phyloP scores from a whole-genome alignment of 2,888 invertebrate species.

The Halictus quadricinctus region DNA sequence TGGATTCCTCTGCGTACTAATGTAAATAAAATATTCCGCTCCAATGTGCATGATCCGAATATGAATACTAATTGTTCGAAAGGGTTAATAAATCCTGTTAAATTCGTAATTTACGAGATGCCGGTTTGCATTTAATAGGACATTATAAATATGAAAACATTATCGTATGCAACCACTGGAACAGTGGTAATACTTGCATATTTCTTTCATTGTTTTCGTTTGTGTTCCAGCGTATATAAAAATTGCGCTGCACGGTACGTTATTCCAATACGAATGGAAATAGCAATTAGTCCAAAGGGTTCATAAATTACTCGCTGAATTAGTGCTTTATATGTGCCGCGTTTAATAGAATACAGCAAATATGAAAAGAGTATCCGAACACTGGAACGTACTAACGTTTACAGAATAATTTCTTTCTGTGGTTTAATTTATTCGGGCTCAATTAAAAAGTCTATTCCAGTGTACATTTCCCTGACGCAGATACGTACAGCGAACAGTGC shows the following conservation, averaged over 20 bases:
- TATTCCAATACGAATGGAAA: too few relatives aligned
- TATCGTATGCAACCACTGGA: neutral
- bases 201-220: too few relatives aligned
- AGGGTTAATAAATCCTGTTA: neutral
- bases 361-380: too few relatives aligned
- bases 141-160: neutral
- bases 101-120: neutral
- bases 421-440: neutral
- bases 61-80: neutral
- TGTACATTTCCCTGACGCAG: neutral
- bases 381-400: too few relatives aligned
- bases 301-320: too few relatives aligned
- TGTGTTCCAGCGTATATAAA: too few relatives aligned
- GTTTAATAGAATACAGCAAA: too few relatives aligned
- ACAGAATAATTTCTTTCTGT: neutral
- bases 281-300: too few relatives aligned
- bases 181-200: neutral
- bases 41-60: neutral
- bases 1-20: too few relatives aligned
- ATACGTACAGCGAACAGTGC: neutral
- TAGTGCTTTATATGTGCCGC: too few relatives aligned
- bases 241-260: too few relatives aligned
- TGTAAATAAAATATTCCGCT: neutral
- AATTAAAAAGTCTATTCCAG: neutral
- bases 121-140: neutral